These are phyloP conservation scores for Neotoma lepida DNA, from an alignment of 2,113 vertebrate genomes.

Conservation along the genomic window DNA sequence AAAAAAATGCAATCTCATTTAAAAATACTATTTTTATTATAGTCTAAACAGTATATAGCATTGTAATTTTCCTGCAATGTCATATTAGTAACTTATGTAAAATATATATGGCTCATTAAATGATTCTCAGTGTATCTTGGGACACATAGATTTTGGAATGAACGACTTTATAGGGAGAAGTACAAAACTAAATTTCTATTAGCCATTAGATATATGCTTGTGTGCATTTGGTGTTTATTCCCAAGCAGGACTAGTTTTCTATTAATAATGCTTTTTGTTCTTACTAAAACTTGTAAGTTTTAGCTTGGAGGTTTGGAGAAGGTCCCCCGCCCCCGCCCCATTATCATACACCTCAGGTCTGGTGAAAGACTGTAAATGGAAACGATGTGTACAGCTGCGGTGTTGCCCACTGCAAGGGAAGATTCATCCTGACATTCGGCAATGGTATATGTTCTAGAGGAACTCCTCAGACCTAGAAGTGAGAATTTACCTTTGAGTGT, in stretches of 20 bases:
- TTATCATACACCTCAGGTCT: background rate
- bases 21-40: background rate
- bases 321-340: too few species aligned
- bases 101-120: background rate
- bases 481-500: background rate
- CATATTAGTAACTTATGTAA: conserved; percentile 14
- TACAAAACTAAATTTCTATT: background rate
- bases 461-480: background rate
- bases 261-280: background rate
- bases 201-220: background rate
- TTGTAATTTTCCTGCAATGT: background rate
- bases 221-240: background rate
- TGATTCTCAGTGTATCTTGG: background rate
- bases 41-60: background rate
- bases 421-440: background rate
- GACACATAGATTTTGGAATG: background rate
- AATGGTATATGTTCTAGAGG: background rate
- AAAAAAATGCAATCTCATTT: conserved; percentile 12
- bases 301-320: background rate
- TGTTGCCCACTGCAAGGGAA: background rate
- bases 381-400: background rate
- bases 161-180: background rate
- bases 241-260: background rate
- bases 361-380: background rate
- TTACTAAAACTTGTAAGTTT: background rate